Percentiles rank a stretch among this genome's conserved stretches.
These are phyloP conservation scores for Kryptopterus vitreolus DNA, from an alignment of 2,797 vertebrate genomes.

Conservation along the genomic window DNA sequence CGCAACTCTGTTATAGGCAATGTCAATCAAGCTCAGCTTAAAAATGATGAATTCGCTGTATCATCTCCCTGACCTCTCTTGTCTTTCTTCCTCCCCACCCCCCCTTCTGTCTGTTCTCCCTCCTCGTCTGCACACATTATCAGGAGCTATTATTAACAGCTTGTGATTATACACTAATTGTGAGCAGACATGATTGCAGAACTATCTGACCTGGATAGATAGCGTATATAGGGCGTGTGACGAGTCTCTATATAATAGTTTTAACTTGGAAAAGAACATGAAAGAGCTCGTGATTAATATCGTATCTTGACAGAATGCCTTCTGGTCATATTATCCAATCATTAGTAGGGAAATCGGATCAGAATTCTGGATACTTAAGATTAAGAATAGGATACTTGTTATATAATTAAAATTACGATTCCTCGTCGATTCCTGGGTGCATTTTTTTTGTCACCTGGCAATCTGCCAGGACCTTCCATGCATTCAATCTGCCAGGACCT, in stretches of 20 bases:
- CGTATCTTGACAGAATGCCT: not conserved
- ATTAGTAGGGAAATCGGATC: too few species aligned
- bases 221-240: not conserved
- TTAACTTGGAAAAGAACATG: not conserved
- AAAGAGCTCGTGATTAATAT: not conserved
- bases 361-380: too few species aligned
- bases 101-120: not conserved
- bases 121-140: conserved; percentile 2
- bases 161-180: conserved; percentile 4
- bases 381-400: too few species aligned
- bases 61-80: conserved; percentile 19
- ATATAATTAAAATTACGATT: too few species aligned
- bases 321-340: conserved; percentile 16
- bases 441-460: too few species aligned
- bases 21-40: conserved; percentile 37
- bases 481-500: too few species aligned
- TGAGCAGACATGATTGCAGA: not conserved
- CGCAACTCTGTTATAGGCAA: conserved; percentile 36
- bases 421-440: too few species aligned
- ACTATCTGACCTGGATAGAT: conserved; percentile 10
- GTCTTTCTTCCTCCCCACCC: too few species aligned
- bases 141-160: not conserved
- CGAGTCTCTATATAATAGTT: not conserved
- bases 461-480: too few species aligned
- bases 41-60: conserved; percentile 41